Conservation (phyloP, 2,113 vertebrate species). For the Calidris pygmaea region DNA sequence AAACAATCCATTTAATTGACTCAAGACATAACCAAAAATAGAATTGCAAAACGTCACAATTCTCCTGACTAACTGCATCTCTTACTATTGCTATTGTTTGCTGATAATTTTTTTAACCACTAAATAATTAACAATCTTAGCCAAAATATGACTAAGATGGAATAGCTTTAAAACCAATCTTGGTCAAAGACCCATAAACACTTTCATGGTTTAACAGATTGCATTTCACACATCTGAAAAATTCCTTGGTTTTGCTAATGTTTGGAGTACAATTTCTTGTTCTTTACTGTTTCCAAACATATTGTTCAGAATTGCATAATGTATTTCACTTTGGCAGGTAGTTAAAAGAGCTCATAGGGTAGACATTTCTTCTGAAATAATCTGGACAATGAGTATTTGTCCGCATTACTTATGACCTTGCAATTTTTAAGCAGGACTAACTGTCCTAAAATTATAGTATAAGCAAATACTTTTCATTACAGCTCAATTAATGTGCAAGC, state of each 20-base stretch:
- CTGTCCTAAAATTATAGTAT: constrained; percentile 37
- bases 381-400: constrained; percentile 19
- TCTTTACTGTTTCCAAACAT: constrained; percentile 13
- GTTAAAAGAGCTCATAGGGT: not conserved
- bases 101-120: not conserved
- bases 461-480: constrained; percentile 40
- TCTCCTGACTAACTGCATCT: not conserved
- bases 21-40: not conserved
- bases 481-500: constrained; percentile 42
- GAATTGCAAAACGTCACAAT: not conserved
- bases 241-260: not conserved
- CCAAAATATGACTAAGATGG: not conserved
- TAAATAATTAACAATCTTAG: not conserved
- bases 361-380: constrained; percentile 26
- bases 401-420: constrained; percentile 25
- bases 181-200: not conserved
- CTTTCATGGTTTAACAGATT: not conserved
- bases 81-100: not conserved
- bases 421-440: constrained; percentile 31
- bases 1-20: not conserved
- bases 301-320: not conserved
- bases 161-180: not conserved
- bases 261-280: not conserved
- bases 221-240: not conserved
- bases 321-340: constrained; percentile 20